Evolutionary conservation across 2,113 vertebrate species (phyloP).

Genomic region (Pterocles gutturalis): DNA sequence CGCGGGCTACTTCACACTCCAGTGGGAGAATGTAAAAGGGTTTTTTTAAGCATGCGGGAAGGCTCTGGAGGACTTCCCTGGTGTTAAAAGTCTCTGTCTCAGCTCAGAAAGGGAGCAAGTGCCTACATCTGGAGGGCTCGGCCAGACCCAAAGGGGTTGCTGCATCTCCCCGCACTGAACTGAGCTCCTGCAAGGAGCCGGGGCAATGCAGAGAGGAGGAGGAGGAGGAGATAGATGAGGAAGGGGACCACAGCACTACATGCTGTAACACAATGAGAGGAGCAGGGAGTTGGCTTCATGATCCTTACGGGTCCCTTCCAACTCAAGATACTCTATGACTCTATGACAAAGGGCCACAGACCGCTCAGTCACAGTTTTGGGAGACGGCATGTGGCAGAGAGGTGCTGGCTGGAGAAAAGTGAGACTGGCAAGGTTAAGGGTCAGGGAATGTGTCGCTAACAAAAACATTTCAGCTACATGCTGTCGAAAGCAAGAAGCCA

Average conservation of each 20-base stretch:
- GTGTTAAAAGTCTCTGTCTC: neutral
- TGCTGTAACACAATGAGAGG: neutral
- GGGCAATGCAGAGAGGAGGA: neutral
- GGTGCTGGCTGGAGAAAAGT: neutral
- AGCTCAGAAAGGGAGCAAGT: neutral
- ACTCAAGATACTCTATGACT: too few species aligned
- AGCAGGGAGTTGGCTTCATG: too few species aligned
- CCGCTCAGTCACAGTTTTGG: neutral
- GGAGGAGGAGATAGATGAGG: rapidly evolving
- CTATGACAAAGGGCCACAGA: neutral
- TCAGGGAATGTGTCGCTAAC: rapidly evolving
- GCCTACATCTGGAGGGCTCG: neutral
- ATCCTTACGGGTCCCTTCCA: too few species aligned
- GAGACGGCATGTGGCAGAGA: neutral
- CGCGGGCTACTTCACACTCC: neutral
- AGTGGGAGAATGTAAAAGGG: neutral
- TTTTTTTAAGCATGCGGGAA: neutral
- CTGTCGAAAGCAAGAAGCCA: neutral
- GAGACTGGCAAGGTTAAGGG: neutral
- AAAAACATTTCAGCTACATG: neutral
- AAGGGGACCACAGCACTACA: neutral
- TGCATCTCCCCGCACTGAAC: rapidly evolving
- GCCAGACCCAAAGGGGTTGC: neutral
- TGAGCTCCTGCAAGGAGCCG: neutral
- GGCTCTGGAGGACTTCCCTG: neutral